These are phyloP conservation scores for Drosophila nr. perissopoda DNA, from an alignment of 2,888 invertebrate species.

Conservation along the genomic window DNA sequence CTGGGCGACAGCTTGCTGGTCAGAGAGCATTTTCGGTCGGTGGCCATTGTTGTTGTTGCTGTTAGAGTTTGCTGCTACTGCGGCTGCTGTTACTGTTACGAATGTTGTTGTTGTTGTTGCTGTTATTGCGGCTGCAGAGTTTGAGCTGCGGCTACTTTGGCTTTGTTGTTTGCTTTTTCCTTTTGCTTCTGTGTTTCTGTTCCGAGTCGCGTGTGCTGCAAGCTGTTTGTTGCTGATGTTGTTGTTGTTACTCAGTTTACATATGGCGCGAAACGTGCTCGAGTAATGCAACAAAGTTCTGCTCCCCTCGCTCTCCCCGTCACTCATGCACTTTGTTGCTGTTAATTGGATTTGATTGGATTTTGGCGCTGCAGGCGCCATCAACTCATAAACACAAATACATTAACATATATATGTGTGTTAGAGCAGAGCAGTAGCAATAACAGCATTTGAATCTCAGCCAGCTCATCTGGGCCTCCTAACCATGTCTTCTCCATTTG, in stretches of 20 bases:
- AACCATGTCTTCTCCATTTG: slow-evolving; percentile 28
- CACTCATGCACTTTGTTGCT: slow-evolving; percentile 39
- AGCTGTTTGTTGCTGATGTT: slow-evolving; percentile 27
- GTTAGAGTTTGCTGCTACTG: slow-evolving; percentile 22
- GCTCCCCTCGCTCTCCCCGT: not conserved
- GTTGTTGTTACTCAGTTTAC: slow-evolving; percentile 51
- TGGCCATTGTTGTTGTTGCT: slow-evolving; percentile 21
- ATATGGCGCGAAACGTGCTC: slow-evolving; percentile 65
- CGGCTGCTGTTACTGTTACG: slow-evolving; percentile 30
- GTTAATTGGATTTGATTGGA: slow-evolving; percentile 79
- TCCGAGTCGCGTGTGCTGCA: slow-evolving; percentile 61
- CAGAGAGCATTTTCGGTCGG: slow-evolving; percentile 62
- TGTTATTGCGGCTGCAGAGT: slow-evolving; percentile 31
- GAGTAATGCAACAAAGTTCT: slow-evolving; percentile 62
- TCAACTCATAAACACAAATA: slow-evolving; percentile 52
- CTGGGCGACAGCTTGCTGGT: slow-evolving; percentile 72
- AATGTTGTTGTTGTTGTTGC: slow-evolving; percentile 28
- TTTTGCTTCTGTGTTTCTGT: slow-evolving; percentile 26
- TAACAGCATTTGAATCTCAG: slow-evolving; percentile 33
- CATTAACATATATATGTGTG: slow-evolving; percentile 1
- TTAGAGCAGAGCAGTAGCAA: slow-evolving; percentile 13
- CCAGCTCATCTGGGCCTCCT: not conserved
- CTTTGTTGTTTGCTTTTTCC: slow-evolving; percentile 40
- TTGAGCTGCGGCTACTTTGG: slow-evolving; percentile 44
- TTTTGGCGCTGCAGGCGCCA: slow-evolving; percentile 68